Evolutionary conservation across 2,113 vertebrate species (phyloP).

Genomic region (Hyperopisus bebe): DNA sequence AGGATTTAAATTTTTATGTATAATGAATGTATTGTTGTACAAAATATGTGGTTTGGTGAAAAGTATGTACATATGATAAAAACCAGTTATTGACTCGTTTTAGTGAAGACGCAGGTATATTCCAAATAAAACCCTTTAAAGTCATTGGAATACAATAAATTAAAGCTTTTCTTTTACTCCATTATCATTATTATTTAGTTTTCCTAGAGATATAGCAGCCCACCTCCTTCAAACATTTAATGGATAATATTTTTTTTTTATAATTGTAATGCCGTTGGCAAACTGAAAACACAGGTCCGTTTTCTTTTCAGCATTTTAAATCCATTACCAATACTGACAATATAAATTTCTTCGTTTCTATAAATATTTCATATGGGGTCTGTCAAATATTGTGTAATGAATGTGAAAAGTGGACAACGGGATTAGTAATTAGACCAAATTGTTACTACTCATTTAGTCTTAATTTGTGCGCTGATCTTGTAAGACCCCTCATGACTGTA

Average conservation of each 20-base stretch:
- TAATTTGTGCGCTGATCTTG: background rate
- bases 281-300: slow-evolving; percentile 17
- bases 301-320: slow-evolving; percentile 27
- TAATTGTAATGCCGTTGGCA: slow-evolving; percentile 5
- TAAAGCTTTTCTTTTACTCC: background rate
- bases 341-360: slow-evolving; percentile 41
- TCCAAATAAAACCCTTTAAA: background rate
- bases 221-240: slow-evolving; percentile 1
- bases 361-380: slow-evolving; percentile 35
- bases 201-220: background rate
- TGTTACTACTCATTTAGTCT: background rate
- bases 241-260: slow-evolving; percentile 11
- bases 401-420: background rate
- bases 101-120: background rate
- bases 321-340: slow-evolving; percentile 42
- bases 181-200: background rate
- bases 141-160: background rate
- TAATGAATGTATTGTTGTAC: background rate
- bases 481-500: background rate
- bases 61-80: no score
- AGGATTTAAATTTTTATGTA: background rate
- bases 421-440: background rate
- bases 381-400: slow-evolving; percentile 24
- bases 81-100: no score
- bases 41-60: background rate